Evolutionary conservation across 2,113 vertebrate genomes (phyloP).

Genomic region (Columbina picui): DNA sequence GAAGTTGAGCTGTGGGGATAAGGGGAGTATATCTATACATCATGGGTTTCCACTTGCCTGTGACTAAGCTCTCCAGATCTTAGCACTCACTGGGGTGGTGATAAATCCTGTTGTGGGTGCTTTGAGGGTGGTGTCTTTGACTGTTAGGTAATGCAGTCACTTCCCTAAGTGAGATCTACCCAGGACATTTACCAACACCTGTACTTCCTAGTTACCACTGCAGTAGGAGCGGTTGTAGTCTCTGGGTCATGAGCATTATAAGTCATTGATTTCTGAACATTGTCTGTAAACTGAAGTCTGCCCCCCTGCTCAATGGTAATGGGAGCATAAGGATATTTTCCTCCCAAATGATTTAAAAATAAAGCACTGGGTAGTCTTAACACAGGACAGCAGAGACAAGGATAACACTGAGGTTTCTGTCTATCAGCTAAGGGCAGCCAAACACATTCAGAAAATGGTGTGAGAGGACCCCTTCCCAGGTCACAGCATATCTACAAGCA

Average conservation of each 20-base stretch:
- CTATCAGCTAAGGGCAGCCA: neutral
- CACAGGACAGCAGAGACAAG: neutral
- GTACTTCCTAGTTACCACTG: neutral
- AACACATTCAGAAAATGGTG: neutral
- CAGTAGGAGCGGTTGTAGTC: neutral
- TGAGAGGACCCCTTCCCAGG: neutral
- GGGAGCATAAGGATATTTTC: neutral
- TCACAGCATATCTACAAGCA: neutral
- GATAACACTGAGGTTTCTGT: neutral
- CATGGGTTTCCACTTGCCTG: neutral
- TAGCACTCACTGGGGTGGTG: neutral
- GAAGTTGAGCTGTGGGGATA: neutral
- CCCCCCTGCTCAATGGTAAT: neutral
- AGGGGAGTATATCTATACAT: neutral
- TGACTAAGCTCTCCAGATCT: neutral
- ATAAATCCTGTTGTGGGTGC: neutral
- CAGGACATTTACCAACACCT: neutral
- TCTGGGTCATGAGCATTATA: neutral
- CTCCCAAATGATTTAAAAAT: neutral
- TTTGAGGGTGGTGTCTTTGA: neutral
- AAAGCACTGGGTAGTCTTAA: neutral
- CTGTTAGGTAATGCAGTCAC: neutral
- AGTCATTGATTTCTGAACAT: neutral
- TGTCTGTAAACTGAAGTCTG: neutral
- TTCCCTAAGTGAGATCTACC: neutral